Evolutionary conservation across 2,797 vertebrate genomes (phyloP).

Genomic region (Mastacembelus armatus): DNA sequence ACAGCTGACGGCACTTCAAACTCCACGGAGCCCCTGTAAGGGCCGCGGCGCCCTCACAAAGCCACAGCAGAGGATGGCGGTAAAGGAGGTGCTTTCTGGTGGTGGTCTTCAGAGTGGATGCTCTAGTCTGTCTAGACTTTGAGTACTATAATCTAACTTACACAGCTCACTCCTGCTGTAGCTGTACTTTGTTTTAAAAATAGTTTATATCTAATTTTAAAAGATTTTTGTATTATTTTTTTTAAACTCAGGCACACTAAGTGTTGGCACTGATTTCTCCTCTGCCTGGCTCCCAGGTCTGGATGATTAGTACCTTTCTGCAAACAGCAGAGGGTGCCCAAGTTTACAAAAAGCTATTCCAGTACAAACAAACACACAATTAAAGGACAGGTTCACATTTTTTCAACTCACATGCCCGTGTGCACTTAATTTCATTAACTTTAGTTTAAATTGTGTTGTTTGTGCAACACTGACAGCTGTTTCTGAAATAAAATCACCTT

Average conservation of each 20-base stretch:
- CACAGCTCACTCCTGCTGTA: background rate
- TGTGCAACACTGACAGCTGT: no score
- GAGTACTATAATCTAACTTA: background rate
- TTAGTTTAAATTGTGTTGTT: no score
- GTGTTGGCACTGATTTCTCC: background rate
- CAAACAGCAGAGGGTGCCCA: conserved; percentile 58
- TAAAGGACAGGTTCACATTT: background rate
- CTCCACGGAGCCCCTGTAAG: background rate
- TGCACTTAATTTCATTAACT: background rate
- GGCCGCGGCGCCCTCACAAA: conserved; percentile 14
- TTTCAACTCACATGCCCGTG: background rate
- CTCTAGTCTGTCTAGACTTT: no score
- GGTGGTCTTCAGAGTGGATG: no score
- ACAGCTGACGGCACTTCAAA: background rate
- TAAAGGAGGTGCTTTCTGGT: conserved; percentile 11
- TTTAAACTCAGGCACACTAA: conserved; percentile 26
- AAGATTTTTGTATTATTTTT: no score
- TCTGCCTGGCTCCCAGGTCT: background rate
- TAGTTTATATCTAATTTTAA: conserved; percentile 16
- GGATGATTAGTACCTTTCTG: background rate
- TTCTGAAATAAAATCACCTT: no score
- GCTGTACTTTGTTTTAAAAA: background rate
- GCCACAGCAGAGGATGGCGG: conserved; percentile 8
- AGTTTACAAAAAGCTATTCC: conserved; percentile 19
- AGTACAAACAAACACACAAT: no score